Evolutionary conservation across 37 sponge, comb jelly and placozoan genomes (phyloP).

Genomic region (Oscarella lobularis): DNA sequence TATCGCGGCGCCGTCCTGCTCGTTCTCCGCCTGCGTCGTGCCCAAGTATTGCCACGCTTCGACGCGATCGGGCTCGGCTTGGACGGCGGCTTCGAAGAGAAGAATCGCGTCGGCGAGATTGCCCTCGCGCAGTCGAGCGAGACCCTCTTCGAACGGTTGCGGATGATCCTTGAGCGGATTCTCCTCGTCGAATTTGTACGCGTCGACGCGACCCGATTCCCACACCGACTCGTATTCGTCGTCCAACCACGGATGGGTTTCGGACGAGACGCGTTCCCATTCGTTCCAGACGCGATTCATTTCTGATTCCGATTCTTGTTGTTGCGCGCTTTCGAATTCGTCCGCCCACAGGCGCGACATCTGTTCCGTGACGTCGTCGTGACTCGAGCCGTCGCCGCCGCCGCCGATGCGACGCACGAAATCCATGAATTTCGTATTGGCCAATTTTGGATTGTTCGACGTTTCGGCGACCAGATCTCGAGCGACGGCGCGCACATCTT

Average conservation of each 20-base stretch:
- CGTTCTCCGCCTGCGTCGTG: slow-evolving; percentile 89
- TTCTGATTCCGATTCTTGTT: not conserved
- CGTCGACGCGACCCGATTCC: not conserved
- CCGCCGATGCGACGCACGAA: not conserved
- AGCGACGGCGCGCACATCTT: not conserved
- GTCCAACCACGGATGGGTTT: not conserved
- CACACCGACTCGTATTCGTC: not conserved
- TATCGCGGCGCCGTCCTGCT: slow-evolving; percentile 73
- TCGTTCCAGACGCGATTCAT: not conserved
- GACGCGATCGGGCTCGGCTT: slow-evolving; percentile 17
- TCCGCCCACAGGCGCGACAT: not conserved
- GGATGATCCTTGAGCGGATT: slow-evolving; percentile 26
- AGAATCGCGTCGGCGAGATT: slow-evolving; percentile 66
- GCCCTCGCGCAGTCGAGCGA: slow-evolving; percentile 46
- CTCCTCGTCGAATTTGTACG: slow-evolving; percentile 16
- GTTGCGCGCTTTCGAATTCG: not conserved
- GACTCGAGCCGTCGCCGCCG: not conserved
- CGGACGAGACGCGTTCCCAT: not conserved
- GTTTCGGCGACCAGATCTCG: not conserved
- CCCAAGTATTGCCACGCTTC: slow-evolving; percentile 81
- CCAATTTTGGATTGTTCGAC: not conserved
- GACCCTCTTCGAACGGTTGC: slow-evolving; percentile 58
- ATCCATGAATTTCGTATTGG: not conserved
- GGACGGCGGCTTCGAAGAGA: slow-evolving; percentile 56
- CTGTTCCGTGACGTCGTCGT: not conserved